Percentiles rank a stretch among this genome's conserved stretches.
These are phyloP conservation scores for Suillia variegata DNA, from an alignment of 2,888 invertebrate species.

Conservation along the genomic window DNA sequence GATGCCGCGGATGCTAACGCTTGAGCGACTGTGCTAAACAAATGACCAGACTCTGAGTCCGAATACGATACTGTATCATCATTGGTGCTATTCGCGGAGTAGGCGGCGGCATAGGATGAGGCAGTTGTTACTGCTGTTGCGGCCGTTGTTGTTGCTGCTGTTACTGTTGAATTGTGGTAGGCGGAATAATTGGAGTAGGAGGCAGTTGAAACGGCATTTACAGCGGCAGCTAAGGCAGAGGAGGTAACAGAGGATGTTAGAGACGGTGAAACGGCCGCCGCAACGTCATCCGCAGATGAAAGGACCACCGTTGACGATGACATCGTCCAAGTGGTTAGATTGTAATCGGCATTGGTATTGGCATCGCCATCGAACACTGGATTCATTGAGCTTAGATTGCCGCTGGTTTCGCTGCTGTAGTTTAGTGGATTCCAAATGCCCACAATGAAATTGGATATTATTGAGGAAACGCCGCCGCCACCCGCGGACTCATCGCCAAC, in stretches of 20 bases:
- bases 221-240: too few relatives aligned
- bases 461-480: too few relatives aligned
- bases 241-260: too few relatives aligned
- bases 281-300: not conserved
- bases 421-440: slow-evolving; percentile 32
- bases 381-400: slow-evolving; percentile 19
- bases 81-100: not conserved
- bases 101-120: slow-evolving; percentile 3
- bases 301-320: not conserved
- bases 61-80: not conserved
- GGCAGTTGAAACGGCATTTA: too few relatives aligned
- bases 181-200: too few relatives aligned
- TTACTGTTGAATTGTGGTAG: too few relatives aligned
- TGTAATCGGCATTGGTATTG: too few relatives aligned
- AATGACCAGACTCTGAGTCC: slow-evolving; percentile 14
- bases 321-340: not conserved
- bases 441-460: slow-evolving; percentile 30
- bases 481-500: slow-evolving; percentile 9
- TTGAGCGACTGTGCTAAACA: slow-evolving; percentile 1
- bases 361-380: not conserved
- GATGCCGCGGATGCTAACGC: slow-evolving; percentile 20
- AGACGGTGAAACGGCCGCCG: slow-evolving; percentile 13
- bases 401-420: slow-evolving; percentile 22
- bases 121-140: slow-evolving; percentile 14
- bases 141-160: slow-evolving; percentile 7